Evolutionary conservation across 2,888 invertebrate species (phyloP).

Genomic region (Pyrrhopygopsis socrates): DNA sequence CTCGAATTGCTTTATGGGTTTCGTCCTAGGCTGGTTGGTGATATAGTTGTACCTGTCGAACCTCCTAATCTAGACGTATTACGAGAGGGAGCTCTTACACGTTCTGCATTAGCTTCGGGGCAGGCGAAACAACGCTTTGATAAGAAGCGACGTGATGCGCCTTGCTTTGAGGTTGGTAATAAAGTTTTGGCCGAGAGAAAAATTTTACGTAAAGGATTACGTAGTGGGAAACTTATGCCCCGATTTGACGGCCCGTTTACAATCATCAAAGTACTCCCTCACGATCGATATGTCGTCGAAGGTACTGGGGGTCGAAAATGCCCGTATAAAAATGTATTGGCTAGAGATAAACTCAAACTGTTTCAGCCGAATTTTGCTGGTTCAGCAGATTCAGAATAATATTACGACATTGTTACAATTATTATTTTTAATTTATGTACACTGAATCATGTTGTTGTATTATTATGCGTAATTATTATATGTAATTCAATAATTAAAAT

Average conservation of each 20-base stretch:
- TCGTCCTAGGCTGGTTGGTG: conserved; percentile 39
- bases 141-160: not conserved
- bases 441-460: not conserved
- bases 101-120: not conserved
- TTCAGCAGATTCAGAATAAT: not conserved
- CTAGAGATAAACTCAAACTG: conserved; percentile 59
- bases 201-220: conserved; percentile 44
- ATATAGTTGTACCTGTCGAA: conserved; percentile 8
- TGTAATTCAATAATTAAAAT: not conserved
- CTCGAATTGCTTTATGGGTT: conserved; percentile 48
- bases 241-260: conserved; percentile 45
- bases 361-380: not conserved
- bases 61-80: not conserved
- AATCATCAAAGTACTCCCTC: conserved; percentile 27
- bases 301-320: conserved; percentile 34
- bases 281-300: conserved; percentile 47
- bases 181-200: conserved; percentile 58
- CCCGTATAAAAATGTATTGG: conserved; percentile 50
- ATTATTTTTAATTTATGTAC: too few relatives aligned
- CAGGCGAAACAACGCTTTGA: not conserved
- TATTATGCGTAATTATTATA: not conserved
- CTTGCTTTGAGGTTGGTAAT: conserved; percentile 4
- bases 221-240: conserved; percentile 53
- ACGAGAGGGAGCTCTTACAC: not conserved
- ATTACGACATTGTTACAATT: too few relatives aligned